phyloP scores from a whole-genome alignment of 2,797 vertebrate species.

The Acrocephalus scirpaceus region DNA sequence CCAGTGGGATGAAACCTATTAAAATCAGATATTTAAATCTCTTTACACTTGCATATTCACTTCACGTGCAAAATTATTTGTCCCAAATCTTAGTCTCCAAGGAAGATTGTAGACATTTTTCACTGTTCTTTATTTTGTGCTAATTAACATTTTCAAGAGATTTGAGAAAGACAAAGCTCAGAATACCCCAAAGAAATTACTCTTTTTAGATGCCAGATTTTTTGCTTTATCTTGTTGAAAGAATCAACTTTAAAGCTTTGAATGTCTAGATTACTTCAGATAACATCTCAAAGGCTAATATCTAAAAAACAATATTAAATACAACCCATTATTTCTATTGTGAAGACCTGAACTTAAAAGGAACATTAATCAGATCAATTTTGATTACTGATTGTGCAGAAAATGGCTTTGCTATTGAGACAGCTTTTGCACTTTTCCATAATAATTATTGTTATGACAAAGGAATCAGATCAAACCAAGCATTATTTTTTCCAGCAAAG shows the following conservation, averaged over 20 bases:
- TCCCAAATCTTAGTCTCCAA: constrained; percentile 69
- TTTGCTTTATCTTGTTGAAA: constrained; percentile 59
- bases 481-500: not conserved
- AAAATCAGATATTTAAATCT: constrained; percentile 91
- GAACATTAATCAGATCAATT: constrained; percentile 21
- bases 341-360: not conserved
- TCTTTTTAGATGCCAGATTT: constrained; percentile 43
- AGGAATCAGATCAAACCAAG: not conserved
- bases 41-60: constrained; percentile 74
- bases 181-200: constrained; percentile 56
- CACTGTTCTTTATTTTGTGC: constrained; percentile 75
- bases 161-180: constrained; percentile 31
- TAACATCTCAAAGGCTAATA: constrained; percentile 37
- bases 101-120: constrained; percentile 67
- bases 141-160: constrained; percentile 77
- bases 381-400: constrained; percentile 1
- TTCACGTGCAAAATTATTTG: constrained; percentile 67
- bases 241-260: constrained; percentile 42
- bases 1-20: constrained; percentile 85
- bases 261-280: constrained; percentile 54
- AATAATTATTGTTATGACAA: not conserved
- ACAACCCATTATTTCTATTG: constrained; percentile 3
- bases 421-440: not conserved
- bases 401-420: constrained; percentile 9
- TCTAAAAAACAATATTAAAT: constrained; percentile 17